These are phyloP conservation scores for Sycophaga agraensis DNA, from an alignment of 1,140 invertebrate genomes.

Conservation along the genomic window DNA sequence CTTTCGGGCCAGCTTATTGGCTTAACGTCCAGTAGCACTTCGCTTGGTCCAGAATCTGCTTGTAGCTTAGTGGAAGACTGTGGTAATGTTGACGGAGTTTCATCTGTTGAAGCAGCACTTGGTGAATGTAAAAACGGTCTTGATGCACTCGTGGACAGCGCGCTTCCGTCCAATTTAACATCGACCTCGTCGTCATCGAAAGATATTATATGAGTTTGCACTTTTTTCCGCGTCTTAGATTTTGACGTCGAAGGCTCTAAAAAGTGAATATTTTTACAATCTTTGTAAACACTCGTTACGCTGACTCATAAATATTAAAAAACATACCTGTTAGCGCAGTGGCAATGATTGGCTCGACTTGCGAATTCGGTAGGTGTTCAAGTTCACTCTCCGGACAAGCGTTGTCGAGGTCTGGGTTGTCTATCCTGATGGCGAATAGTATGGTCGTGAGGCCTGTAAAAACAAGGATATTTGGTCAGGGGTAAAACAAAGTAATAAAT, in stretches of 20 bases:
- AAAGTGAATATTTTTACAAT: slow-evolving; percentile 9
- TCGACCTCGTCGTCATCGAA: slow-evolving; percentile 61
- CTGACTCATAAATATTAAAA: too few species aligned
- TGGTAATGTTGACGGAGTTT: slow-evolving; percentile 1
- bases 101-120: slow-evolving; percentile 44
- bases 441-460: slow-evolving; percentile 77
- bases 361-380: slow-evolving; percentile 42
- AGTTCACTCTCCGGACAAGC: slow-evolving; percentile 48
- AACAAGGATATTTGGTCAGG: too few species aligned
- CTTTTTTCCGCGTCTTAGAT: slow-evolving; percentile 62
- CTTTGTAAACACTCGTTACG: too few species aligned
- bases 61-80: slow-evolving; percentile 36
- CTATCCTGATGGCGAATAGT: slow-evolving; percentile 87
- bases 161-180: slow-evolving; percentile 31
- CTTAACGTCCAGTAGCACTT: slow-evolving; percentile 36
- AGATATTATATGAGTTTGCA: slow-evolving; percentile 64
- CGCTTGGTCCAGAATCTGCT: slow-evolving; percentile 36
- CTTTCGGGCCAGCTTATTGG: slow-evolving; percentile 39
- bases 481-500: too few species aligned
- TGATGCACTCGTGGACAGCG: slow-evolving; percentile 61
- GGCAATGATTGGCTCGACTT: slow-evolving; percentile 62
- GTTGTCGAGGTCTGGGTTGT: slow-evolving; percentile 79
- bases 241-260: slow-evolving; percentile 54
- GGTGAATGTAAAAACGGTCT: slow-evolving; percentile 67
- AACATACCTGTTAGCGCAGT: slow-evolving; percentile 45